Percentiles rank a stretch among this genome's conserved stretches.
Evolutionary conservation across 2,888 invertebrate species (phyloP).

Genomic region (Petrolisthes cinctipes): DNA sequence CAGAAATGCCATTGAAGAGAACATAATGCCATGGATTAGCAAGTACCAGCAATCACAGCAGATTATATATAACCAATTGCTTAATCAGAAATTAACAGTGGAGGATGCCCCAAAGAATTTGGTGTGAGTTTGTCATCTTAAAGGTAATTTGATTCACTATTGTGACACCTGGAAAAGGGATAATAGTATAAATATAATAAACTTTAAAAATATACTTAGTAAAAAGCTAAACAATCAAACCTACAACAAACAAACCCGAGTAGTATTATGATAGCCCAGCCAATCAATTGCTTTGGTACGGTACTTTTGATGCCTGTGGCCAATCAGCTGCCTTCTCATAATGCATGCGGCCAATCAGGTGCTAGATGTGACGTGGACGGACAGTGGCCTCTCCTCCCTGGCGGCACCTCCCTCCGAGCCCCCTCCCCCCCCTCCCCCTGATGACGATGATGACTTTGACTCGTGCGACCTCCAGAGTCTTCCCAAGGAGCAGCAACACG

Average conservation of each 20-base stretch:
- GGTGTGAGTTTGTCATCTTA: too few species aligned
- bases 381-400: constrained; percentile 48
- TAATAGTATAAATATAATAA: too few species aligned
- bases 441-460: constrained; percentile 55
- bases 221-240: too few species aligned
- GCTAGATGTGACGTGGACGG: constrained; percentile 65
- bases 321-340: constrained; percentile 7
- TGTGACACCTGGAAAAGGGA: too few species aligned
- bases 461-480: background rate
- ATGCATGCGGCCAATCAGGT: constrained; percentile 63
- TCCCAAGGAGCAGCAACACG: constrained; percentile 46
- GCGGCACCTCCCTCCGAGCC: constrained; percentile 62
- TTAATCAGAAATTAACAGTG: too few species aligned
- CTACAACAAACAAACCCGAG: background rate
- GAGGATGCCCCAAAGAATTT: too few species aligned
- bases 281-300: background rate
- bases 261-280: constrained; percentile 13
- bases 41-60: too few species aligned
- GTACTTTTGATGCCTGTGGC: constrained; percentile 5
- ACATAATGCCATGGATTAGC: too few species aligned
- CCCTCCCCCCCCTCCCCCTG: constrained; percentile 65
- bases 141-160: too few species aligned
- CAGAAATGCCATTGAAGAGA: too few species aligned
- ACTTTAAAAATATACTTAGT: too few species aligned
- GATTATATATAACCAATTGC: too few species aligned